A percentile compares a stretch with the other conserved stretches of the same genome.
phyloP scores from a whole-genome alignment of 1,140 invertebrate genomes.

The Musca vetustissima region DNA sequence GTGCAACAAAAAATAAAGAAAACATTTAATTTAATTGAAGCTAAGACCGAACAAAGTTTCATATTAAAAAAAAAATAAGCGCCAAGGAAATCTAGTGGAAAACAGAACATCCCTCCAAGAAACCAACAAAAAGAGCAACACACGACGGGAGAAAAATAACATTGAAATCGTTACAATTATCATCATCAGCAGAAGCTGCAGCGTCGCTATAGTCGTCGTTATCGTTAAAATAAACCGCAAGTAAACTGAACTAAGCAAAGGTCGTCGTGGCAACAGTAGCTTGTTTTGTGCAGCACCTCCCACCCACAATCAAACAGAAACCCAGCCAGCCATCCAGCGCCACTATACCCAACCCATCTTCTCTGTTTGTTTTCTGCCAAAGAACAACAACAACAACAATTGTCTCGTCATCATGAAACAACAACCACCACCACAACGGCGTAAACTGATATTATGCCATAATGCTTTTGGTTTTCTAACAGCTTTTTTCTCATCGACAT shows the following conservation, averaged over 20 bases:
- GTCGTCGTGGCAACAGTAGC: not conserved
- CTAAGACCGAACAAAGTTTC: no score
- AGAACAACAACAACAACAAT: constrained; percentile 9
- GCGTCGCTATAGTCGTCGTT: not conserved
- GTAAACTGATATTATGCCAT: not conserved
- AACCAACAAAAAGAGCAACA: no score
- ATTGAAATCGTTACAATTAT: no score
- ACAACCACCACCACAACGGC: constrained; percentile 3
- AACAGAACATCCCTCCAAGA: no score
- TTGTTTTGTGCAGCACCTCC: not conserved
- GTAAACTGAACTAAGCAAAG: not conserved
- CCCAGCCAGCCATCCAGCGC: no score
- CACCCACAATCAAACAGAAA: not conserved
- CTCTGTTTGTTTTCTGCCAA: not conserved
- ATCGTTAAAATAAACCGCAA: constrained; percentile 1
- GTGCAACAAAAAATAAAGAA: no score
- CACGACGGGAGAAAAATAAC: no score
- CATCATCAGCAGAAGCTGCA: not conserved
- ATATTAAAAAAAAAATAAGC: no score
- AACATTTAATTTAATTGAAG: no score
- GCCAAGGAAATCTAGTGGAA: no score
- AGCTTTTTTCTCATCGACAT: not conserved
- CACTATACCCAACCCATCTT: not conserved
- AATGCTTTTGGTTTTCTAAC: not conserved
- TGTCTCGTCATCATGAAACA: not conserved